Conservation (phyloP, 1,140 invertebrate genomes). For the Ephestia elutella region DNA sequence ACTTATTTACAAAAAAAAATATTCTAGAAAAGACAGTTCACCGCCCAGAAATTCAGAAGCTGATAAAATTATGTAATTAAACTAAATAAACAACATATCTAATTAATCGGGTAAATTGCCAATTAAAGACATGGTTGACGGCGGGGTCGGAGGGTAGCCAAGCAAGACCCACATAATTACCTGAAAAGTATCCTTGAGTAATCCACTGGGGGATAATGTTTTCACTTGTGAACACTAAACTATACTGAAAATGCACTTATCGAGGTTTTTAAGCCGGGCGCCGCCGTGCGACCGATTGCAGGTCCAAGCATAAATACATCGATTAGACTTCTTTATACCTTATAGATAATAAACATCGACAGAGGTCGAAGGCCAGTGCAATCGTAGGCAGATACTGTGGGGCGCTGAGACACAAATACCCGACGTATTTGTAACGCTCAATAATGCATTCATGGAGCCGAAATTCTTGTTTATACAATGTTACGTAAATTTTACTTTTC, state of each 20-base stretch:
- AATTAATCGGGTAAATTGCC: not conserved
- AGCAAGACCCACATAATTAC: not conserved
- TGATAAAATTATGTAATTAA: not conserved
- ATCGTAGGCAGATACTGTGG: constrained; percentile 56
- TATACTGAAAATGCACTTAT: constrained; percentile 20
- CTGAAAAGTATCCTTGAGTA: not conserved
- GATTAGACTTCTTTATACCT: constrained; percentile 56
- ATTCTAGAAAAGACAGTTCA: not conserved
- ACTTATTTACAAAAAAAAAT: too few relatives aligned
- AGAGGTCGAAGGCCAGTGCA: constrained; percentile 62
- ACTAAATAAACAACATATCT: constrained; percentile 2
- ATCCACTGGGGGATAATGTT: not conserved
- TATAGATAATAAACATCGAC: constrained; percentile 46
- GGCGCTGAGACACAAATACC: constrained; percentile 58
- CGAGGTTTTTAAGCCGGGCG: constrained; percentile 31
- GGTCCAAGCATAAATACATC: constrained; percentile 44
- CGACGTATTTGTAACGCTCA: constrained; percentile 30
- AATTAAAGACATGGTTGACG: not conserved
- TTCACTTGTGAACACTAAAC: not conserved
- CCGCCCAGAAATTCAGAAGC: not conserved
- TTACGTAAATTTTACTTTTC: constrained; percentile 7
- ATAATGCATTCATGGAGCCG: constrained; percentile 33
- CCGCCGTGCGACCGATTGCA: constrained; percentile 34
- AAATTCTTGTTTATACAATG: constrained; percentile 8
- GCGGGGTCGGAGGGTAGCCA: not conserved